phyloP scores from a whole-genome alignment of 2,888 invertebrate species.

The Cataglyphis cursor region DNA sequence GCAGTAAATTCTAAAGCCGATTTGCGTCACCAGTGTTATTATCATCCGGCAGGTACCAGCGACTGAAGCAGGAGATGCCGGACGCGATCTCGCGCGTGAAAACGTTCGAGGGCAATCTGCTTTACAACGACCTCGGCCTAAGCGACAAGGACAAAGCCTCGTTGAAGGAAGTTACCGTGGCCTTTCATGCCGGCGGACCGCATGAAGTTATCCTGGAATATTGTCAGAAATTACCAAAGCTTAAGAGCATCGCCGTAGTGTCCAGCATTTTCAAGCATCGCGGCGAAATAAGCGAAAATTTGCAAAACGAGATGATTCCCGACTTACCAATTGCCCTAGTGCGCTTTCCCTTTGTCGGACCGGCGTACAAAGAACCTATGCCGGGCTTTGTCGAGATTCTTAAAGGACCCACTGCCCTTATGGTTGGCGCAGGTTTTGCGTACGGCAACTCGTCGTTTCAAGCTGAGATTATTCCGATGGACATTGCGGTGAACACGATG shows the following conservation, averaged over 20 bases:
- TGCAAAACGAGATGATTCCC: slow-evolving; percentile 66
- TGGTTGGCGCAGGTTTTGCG: slow-evolving; percentile 80
- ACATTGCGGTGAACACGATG: slow-evolving; percentile 79
- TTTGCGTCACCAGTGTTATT: slow-evolving; percentile 41
- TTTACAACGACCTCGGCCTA: slow-evolving; percentile 76
- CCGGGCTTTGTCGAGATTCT: slow-evolving; percentile 80
- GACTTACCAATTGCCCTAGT: slow-evolving; percentile 76
- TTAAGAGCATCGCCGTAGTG: slow-evolving; percentile 68
- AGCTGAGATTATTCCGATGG: slow-evolving; percentile 80
- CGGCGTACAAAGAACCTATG: slow-evolving; percentile 80
- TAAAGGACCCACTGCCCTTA: slow-evolving; percentile 79
- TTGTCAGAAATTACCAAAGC: slow-evolving; percentile 73
- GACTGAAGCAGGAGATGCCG: slow-evolving; percentile 77
- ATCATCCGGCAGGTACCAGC: slow-evolving; percentile 77
- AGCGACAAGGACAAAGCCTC: slow-evolving; percentile 47
- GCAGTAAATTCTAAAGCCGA: slow-evolving; percentile 47
- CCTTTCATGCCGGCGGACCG: slow-evolving; percentile 80
- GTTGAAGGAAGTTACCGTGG: slow-evolving; percentile 75
- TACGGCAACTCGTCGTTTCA: slow-evolving; percentile 73
- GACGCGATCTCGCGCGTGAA: slow-evolving; percentile 75
- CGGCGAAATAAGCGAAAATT: slow-evolving; percentile 61
- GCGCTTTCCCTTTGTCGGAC: slow-evolving; percentile 78
- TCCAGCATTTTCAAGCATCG: slow-evolving; percentile 72
- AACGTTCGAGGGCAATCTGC: slow-evolving; percentile 79
- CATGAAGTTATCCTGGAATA: slow-evolving; percentile 73